phyloP scores from a whole-genome alignment of 1,140 invertebrate genomes.

The Lordiphosa collinella region DNA sequence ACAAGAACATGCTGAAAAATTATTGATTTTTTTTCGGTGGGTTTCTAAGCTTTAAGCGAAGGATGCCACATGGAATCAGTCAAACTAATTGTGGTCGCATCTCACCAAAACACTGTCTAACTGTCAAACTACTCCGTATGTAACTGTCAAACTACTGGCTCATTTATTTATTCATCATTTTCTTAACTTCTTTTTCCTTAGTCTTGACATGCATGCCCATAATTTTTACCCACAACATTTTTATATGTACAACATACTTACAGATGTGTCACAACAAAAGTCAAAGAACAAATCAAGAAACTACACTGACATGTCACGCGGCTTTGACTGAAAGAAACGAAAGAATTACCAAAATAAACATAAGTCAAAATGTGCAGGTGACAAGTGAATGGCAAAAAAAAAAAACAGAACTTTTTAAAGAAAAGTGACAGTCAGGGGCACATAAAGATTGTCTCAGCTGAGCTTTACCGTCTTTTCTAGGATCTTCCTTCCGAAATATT shows the following conservation, averaged over 20 bases:
- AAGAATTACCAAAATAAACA: constrained; percentile 14
- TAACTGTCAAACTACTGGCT: constrained; percentile 54
- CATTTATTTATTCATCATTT: constrained; percentile 67
- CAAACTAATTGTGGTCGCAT: constrained; percentile 24
- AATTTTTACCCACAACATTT: constrained; percentile 39
- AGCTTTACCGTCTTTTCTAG: too few relatives aligned
- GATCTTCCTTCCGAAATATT: too few relatives aligned
- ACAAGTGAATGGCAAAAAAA: constrained; percentile 22
- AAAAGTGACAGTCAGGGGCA: neutral
- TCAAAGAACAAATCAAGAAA: constrained; percentile 32
- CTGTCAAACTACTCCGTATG: constrained; percentile 45
- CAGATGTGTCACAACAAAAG: constrained; percentile 38
- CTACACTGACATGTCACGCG: constrained; percentile 45
- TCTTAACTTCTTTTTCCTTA: constrained; percentile 41
- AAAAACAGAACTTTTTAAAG: neutral
- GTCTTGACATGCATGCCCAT: constrained; percentile 52
- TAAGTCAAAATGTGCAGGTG: constrained; percentile 22
- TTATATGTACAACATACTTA: constrained; percentile 25
- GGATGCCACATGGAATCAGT: constrained; percentile 36
- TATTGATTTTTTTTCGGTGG: constrained; percentile 53
- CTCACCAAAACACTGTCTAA: constrained; percentile 29
- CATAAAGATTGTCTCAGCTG: neutral
- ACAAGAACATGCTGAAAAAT: constrained; percentile 28
- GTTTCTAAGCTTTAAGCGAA: constrained; percentile 21
- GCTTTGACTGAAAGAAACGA: constrained; percentile 10